phyloP scores from a whole-genome alignment of 2,797 vertebrate species.

The Tapirus indicus region DNA sequence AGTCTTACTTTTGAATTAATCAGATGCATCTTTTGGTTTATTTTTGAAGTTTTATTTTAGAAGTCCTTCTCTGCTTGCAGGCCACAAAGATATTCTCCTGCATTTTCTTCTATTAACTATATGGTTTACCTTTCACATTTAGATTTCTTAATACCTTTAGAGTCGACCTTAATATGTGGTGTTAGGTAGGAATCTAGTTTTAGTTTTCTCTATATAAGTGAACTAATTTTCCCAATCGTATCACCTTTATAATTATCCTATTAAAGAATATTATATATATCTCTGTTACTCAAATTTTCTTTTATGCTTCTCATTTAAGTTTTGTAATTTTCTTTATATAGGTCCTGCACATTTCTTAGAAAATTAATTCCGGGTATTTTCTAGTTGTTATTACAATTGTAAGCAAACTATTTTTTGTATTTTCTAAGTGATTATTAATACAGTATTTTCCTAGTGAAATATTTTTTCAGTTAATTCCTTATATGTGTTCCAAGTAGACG shows the following conservation, averaged over 20 bases:
- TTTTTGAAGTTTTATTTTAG: neutral
- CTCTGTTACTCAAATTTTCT: neutral
- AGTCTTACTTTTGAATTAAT: neutral
- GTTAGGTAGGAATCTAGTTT: neutral
- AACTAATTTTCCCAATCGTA: neutral
- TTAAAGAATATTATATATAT: neutral
- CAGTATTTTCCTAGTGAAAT: neutral
- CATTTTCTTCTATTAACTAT: too few species aligned
- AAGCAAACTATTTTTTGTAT: neutral
- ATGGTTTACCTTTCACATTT: too few species aligned
- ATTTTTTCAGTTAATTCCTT: neutral
- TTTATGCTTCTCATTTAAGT: neutral
- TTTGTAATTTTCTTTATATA: neutral
- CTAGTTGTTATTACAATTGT: neutral
- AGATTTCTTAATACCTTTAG: too few species aligned
- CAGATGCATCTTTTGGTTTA: neutral
- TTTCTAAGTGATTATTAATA: conserved; percentile 20
- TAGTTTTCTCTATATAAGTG: neutral
- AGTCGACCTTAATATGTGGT: neutral
- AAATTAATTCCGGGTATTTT: neutral
- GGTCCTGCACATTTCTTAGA: neutral
- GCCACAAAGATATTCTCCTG: neutral
- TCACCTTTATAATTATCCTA: neutral
- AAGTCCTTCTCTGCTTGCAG: neutral
- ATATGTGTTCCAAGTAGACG: neutral